Evolutionary conservation across 2,113 vertebrate genomes (phyloP).

Genomic region (Galeopterus variegatus): DNA sequence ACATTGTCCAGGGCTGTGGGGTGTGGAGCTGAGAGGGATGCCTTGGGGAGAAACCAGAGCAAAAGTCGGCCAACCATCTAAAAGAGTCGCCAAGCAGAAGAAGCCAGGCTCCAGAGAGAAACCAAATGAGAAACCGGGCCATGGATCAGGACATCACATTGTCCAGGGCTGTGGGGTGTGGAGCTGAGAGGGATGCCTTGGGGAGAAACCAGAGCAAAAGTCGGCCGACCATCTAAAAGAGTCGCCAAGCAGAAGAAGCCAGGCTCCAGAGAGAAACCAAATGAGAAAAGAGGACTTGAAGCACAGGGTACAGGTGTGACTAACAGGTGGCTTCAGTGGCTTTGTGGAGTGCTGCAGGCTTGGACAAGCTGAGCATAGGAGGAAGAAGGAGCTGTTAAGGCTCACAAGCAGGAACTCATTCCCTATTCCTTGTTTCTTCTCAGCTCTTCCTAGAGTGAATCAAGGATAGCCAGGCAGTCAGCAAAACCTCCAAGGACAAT

Average conservation of each 20-base stretch:
- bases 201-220: conserved; percentile 41
- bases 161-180: not conserved
- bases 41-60: not conserved
- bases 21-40: not conserved
- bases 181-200: not conserved
- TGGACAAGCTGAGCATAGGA: not conserved
- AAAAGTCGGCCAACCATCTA: not conserved
- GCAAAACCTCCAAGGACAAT: not conserved
- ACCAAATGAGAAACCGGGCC: too few species aligned
- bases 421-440: not conserved
- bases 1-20: not conserved
- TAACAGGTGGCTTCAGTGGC: not conserved
- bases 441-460: not conserved
- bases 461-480: not conserved
- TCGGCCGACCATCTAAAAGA: not conserved
- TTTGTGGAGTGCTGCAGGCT: not conserved
- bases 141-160: not conserved
- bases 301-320: not conserved
- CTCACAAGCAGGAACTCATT: not conserved
- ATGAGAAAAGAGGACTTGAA: not conserved
- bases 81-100: not conserved
- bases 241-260: not conserved
- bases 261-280: not conserved
- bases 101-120: too few species aligned
- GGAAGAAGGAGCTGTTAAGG: not conserved